phyloP scores from a whole-genome alignment of 2,888 invertebrate species.

The Latheticus oryzae region DNA sequence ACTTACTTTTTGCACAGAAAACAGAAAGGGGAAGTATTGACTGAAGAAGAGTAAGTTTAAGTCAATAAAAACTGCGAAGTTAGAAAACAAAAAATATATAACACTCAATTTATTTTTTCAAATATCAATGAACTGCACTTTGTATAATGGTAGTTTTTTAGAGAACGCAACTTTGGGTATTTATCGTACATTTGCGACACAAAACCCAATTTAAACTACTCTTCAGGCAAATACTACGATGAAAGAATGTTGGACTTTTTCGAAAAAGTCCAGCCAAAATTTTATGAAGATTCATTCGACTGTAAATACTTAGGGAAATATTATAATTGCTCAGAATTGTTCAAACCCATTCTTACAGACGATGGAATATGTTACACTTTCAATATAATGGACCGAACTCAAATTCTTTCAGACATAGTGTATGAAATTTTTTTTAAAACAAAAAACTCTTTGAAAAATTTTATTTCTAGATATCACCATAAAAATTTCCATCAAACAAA shows the following conservation, averaged over 20 bases:
- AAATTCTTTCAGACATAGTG: conserved; percentile 38
- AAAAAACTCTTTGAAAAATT: not conserved
- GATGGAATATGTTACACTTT: conserved; percentile 46
- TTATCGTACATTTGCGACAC: conserved; percentile 41
- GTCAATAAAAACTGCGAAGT: not conserved
- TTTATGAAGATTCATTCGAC: conserved; percentile 39
- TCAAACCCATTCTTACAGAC: conserved; percentile 42
- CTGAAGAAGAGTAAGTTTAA: conserved; percentile 41
- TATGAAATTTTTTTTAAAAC: too few relatives aligned
- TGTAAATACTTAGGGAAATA: conserved; percentile 40
- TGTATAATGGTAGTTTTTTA: too few relatives aligned
- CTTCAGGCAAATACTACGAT: conserved; percentile 6
- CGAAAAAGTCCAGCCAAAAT: conserved; percentile 39
- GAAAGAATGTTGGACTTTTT: conserved; percentile 17
- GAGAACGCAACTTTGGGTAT: conserved; percentile 44
- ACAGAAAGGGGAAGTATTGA: conserved; percentile 22
- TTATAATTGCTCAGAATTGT: conserved; percentile 40
- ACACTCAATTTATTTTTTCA: too few relatives aligned
- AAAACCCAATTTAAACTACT: conserved; percentile 23
- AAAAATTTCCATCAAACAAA: conserved; percentile 42
- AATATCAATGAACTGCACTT: too few relatives aligned
- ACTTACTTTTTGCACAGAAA: conserved; percentile 35
- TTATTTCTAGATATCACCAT: conserved; percentile 40
- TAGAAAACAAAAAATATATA: too few relatives aligned
- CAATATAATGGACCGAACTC: conserved; percentile 40